A percentile compares a stretch with the other conserved stretches of the same genome.
These are phyloP conservation scores for Gibbula magus DNA, from an alignment of 2,888 invertebrate species.

Conservation along the genomic window DNA sequence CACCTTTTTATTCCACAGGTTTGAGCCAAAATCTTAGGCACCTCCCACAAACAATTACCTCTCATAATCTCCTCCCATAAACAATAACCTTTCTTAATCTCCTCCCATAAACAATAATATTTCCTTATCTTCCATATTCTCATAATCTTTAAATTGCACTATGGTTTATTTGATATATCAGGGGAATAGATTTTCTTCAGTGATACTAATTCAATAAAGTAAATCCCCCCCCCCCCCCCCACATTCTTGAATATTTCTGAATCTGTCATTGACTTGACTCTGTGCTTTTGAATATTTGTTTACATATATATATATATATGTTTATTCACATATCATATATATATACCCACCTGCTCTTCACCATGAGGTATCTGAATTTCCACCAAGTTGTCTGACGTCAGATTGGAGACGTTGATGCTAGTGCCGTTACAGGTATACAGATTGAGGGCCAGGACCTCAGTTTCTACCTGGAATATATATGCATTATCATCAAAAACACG, in stretches of 20 bases:
- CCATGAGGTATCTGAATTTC: conserved; percentile 58
- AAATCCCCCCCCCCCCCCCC: too few relatives aligned
- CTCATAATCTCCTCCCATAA: not conserved
- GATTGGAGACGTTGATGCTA: conserved; percentile 49
- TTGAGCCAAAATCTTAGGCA: conserved; percentile 75
- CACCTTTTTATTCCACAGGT: conserved; percentile 71
- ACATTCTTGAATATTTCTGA: too few relatives aligned
- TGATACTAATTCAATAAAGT: too few relatives aligned
- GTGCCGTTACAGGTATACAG: conserved; percentile 63
- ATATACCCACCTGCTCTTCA: conserved; percentile 39
- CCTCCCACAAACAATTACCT: conserved; percentile 35
- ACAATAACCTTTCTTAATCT: not conserved
- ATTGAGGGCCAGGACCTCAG: conserved; percentile 64
- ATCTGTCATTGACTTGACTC: too few relatives aligned
- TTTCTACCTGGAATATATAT: conserved; percentile 65
- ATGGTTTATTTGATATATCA: too few relatives aligned
- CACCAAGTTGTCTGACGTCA: conserved; percentile 51
- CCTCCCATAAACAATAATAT: not conserved
- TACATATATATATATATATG: too few relatives aligned
- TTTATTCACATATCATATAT: too few relatives aligned
- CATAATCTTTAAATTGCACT: too few relatives aligned
- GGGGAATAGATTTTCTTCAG: too few relatives aligned
- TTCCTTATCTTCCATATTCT: too few relatives aligned
- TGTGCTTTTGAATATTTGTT: too few relatives aligned
- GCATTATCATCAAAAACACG: not conserved